A percentile compares a stretch with the other conserved stretches of the same genome.
These are phyloP conservation scores for Macropodus opercularis DNA, from an alignment of 2,797 vertebrate species.

Conservation along the genomic window DNA sequence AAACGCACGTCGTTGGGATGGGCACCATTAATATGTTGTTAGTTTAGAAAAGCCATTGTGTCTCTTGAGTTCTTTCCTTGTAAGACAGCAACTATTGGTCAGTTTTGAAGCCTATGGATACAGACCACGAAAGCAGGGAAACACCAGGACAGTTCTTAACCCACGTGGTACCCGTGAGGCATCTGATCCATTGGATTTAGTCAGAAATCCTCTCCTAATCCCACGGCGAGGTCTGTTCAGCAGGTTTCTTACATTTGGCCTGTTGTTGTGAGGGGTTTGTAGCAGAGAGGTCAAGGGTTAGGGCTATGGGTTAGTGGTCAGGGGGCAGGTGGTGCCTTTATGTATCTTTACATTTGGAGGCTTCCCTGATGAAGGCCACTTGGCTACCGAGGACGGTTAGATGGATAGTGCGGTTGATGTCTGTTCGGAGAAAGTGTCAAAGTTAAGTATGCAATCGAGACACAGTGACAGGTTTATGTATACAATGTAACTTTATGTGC, in stretches of 20 bases:
- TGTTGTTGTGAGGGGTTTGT: conserved; percentile 16
- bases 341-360: neutral
- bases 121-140: conserved; percentile 1
- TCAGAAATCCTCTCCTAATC: conserved; percentile 82
- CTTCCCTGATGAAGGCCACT: conserved; percentile 62
- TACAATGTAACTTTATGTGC: neutral
- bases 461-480: neutral
- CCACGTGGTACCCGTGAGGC: conserved; percentile 59
- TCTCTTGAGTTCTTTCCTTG: neutral
- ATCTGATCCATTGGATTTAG: conserved; percentile 73
- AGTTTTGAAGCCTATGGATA: neutral
- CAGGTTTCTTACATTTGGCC: conserved; percentile 10
- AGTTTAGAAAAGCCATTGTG: neutral
- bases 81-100: neutral
- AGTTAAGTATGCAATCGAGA: conserved; percentile 74
- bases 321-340: neutral
- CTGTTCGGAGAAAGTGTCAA: conserved; percentile 72
- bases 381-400: conserved; percentile 76
- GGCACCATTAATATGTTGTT: neutral
- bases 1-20: no score
- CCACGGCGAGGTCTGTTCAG: conserved; percentile 41
- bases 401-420: conserved; percentile 80
- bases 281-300: conserved; percentile 5
- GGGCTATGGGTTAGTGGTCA: conserved; percentile 28
- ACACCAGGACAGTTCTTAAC: conserved; percentile 7